Evolutionary conservation across 2,113 vertebrate genomes (phyloP).

Genomic region (Pipa parva): DNA sequence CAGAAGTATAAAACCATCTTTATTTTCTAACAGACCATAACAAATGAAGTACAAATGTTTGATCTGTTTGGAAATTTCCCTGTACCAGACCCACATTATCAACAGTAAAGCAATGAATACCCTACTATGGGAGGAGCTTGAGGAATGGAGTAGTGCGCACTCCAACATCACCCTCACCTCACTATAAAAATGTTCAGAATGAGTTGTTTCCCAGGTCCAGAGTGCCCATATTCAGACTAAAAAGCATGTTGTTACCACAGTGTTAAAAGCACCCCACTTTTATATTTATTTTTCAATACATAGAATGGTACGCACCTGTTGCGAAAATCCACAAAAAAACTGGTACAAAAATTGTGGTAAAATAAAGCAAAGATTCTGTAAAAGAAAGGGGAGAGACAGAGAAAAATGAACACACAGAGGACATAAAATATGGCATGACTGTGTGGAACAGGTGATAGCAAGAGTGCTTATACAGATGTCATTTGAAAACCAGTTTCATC

Average conservation of each 20-base stretch:
- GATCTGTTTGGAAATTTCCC: too few relatives aligned
- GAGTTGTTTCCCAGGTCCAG: neutral
- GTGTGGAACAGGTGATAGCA: too few relatives aligned
- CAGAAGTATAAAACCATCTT: too few relatives aligned
- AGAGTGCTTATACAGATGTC: too few relatives aligned
- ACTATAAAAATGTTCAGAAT: too few relatives aligned
- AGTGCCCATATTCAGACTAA: neutral
- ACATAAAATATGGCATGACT: neutral
- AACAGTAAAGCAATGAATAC: neutral
- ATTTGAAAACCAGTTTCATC: too few relatives aligned
- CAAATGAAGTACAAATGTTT: too few relatives aligned
- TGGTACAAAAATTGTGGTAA: slow-evolving; percentile 98
- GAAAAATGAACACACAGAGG: neutral
- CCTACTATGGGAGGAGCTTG: neutral
- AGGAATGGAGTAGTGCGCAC: neutral
- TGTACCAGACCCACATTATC: neutral
- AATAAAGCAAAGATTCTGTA: slow-evolving; percentile 97
- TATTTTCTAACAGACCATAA: too few relatives aligned
- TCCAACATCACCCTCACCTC: neutral
- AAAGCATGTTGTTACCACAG: neutral
- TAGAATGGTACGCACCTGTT: slow-evolving; percentile 79
- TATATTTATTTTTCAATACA: neutral
- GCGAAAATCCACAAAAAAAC: slow-evolving; percentile 98
- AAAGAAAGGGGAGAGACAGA: slow-evolving; percentile 45
- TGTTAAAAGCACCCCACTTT: neutral